Conservation (phyloP, 2,113 vertebrate species). For the Hassar affinis region DNA sequence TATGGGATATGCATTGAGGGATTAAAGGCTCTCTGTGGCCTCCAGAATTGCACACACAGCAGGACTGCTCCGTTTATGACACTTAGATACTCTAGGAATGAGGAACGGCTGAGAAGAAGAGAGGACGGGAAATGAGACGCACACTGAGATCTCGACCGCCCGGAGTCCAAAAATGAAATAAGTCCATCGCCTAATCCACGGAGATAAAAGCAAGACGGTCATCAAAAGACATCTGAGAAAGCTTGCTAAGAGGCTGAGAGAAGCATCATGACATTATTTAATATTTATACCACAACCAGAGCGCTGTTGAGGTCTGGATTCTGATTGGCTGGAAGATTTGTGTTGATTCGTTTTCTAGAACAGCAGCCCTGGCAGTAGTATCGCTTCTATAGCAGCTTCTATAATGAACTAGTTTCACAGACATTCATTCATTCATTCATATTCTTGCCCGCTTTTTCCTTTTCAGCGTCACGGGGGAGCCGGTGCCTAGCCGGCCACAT, state of each 20-base stretch:
- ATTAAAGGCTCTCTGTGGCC: slow-evolving; percentile 75
- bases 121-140: slow-evolving; percentile 65
- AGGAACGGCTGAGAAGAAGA: slow-evolving; percentile 56
- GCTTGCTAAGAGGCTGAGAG: slow-evolving; percentile 60
- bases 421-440: no score
- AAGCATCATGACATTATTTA: slow-evolving; percentile 48
- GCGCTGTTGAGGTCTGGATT: neutral
- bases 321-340: neutral
- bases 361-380: neutral
- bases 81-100: slow-evolving; percentile 76
- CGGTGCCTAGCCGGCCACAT: no score
- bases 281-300: neutral
- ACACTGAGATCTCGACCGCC: slow-evolving; percentile 64
- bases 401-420: no score
- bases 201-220: slow-evolving; percentile 57
- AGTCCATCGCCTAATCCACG: slow-evolving; percentile 67
- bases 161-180: slow-evolving; percentile 69
- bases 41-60: slow-evolving; percentile 73
- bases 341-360: neutral
- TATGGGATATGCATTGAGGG: slow-evolving; percentile 72
- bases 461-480: no score
- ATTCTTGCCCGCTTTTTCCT: no score
- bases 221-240: slow-evolving; percentile 61
- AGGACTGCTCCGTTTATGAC: slow-evolving; percentile 75
- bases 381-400: neutral